Conservation (phyloP, 2,797 vertebrate genomes). For the Phalanger gymnotis region DNA sequence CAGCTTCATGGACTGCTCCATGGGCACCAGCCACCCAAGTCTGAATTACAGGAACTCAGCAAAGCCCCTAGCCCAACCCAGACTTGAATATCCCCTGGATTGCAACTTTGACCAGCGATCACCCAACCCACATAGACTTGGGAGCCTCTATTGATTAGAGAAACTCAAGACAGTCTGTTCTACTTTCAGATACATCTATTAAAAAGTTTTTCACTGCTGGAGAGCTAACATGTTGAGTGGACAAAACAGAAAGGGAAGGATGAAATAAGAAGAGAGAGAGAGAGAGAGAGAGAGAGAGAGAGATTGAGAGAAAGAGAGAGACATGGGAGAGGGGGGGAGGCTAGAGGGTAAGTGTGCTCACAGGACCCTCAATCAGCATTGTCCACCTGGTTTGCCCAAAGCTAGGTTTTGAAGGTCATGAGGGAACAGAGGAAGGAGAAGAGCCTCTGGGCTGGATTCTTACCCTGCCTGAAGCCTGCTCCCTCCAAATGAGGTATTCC, state of each 20-base stretch:
- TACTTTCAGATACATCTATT: not conserved
- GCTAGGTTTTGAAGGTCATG: not conserved
- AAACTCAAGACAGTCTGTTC: not conserved
- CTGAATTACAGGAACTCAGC: not conserved
- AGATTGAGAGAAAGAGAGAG: not conserved
- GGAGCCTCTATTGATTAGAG: not conserved
- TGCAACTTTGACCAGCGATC: not conserved
- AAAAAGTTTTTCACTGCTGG: not conserved
- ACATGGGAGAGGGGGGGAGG: not conserved
- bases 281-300: not conserved
- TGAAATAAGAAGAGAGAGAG: not conserved
- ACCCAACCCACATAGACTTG: not conserved
- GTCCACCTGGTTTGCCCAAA: slow-evolving; percentile 1
- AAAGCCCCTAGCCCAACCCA: not conserved
- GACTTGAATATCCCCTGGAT: not conserved
- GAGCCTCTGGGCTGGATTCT: not conserved
- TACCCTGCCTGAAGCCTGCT: not conserved
- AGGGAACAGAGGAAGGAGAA: not conserved
- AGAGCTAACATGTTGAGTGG: not conserved
- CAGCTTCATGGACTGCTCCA: slow-evolving; percentile 12
- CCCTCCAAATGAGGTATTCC: not conserved
- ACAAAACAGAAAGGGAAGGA: not conserved
- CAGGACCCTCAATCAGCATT: not conserved
- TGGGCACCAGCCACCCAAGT: not conserved
- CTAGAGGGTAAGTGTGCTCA: not conserved